Conservation (phyloP, 1,140 invertebrate species). For the Notospermus geniculatus region DNA sequence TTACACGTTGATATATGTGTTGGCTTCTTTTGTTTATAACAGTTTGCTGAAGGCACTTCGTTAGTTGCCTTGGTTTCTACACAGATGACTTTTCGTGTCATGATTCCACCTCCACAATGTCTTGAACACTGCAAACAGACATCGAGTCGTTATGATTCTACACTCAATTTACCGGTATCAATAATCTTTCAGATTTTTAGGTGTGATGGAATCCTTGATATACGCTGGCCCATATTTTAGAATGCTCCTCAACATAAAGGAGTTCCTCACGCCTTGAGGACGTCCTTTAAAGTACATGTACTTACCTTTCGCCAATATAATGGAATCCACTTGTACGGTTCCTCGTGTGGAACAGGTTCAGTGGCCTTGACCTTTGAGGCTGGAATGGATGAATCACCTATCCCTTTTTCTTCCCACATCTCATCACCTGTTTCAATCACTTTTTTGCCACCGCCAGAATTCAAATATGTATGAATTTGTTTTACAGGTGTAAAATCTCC, state of each 20-base stretch:
- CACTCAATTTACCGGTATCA: too few relatives aligned
- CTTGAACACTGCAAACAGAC: conserved; percentile 48
- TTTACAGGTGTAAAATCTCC: too few relatives aligned
- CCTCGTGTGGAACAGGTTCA: neutral
- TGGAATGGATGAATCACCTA: too few relatives aligned
- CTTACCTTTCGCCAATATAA: conserved; percentile 33
- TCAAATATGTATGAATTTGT: too few relatives aligned
- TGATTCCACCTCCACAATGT: conserved; percentile 46
- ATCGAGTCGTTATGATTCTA: too few relatives aligned
- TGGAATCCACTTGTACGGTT: conserved; percentile 30
- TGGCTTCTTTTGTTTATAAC: conserved; percentile 40
- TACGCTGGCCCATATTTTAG: too few relatives aligned
- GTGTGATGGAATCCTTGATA: neutral
- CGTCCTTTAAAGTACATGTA: neutral
- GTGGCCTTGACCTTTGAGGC: too few relatives aligned
- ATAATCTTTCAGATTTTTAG: conserved; percentile 4
- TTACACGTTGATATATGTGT: conserved; percentile 43
- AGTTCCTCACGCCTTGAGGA: too few relatives aligned
- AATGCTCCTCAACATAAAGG: too few relatives aligned
- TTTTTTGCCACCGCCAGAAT: too few relatives aligned
- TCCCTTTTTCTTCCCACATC: too few relatives aligned
- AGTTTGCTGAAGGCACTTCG: conserved; percentile 33
- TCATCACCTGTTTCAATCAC: too few relatives aligned
- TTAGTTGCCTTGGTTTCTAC: conserved; percentile 31
- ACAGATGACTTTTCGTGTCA: conserved; percentile 47